phyloP scores from a whole-genome alignment of 2,113 vertebrate genomes.

The Apistogramma diplotaenia region DNA sequence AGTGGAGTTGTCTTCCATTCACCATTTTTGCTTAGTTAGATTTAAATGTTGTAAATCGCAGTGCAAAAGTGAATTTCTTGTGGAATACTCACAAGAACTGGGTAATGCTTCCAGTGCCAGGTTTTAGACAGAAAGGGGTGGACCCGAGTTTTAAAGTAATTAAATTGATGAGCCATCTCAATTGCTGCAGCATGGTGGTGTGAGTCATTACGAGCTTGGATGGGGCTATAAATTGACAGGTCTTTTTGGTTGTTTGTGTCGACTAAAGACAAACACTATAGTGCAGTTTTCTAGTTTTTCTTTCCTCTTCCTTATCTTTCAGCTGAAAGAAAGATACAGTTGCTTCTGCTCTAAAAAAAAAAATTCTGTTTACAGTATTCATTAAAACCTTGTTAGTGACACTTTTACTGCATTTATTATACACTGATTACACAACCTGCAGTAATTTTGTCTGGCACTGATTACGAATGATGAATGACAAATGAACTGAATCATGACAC shows the following conservation, averaged over 20 bases:
- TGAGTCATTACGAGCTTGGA: slow-evolving; percentile 58
- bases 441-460: background rate
- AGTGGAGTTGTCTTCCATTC: background rate
- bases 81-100: slow-evolving; percentile 44
- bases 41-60: slow-evolving; percentile 7
- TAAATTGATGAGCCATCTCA: slow-evolving; percentile 67
- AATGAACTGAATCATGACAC: background rate
- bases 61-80: background rate
- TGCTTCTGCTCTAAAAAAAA: background rate
- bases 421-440: background rate
- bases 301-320: background rate
- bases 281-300: background rate
- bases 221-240: slow-evolving; percentile 54
- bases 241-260: slow-evolving; percentile 47
- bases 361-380: background rate
- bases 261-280: slow-evolving; percentile 38
- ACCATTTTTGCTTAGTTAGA: background rate
- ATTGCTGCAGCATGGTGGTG: slow-evolving; percentile 51
- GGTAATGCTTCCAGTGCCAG: slow-evolving; percentile 35
- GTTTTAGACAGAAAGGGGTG: slow-evolving; percentile 43
- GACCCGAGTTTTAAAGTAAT: slow-evolving; percentile 59
- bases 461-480: background rate
- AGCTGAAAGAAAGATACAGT: background rate
- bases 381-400: background rate
- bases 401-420: background rate